Base-by-base conservation (phyloP, 2,888 invertebrate genomes). In the Deroplatys truncata region DNA sequence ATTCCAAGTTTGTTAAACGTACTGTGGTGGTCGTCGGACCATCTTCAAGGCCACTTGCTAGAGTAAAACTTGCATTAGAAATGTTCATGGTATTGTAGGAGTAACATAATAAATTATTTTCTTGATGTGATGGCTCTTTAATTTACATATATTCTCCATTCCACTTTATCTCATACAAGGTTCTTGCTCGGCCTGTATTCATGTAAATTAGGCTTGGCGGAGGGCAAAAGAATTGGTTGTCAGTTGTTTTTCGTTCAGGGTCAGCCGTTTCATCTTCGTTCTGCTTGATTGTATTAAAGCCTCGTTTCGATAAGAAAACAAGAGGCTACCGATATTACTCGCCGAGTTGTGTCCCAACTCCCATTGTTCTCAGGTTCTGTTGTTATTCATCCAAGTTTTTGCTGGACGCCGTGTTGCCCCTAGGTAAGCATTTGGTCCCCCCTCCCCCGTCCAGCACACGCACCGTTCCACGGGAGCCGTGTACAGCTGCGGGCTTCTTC, bases 381-480 rank as follows among this genome's bases (percentile, higher is more conserved):
- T n/a, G 28, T 49, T 85, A 85, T 85, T 49, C 85, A 85, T 85
- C 49, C 85, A 28, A 85, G 85, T 85, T 85, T 85, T 85, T 85
- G 85, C 49, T 43, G 84, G 85, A 85, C 35, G 25, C 20, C 43
- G 84, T 35, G 28, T 28, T 49, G 85, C 85, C 85, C 28, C 28
- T 20, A 49, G 85, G 85, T 49, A 49, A 29, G 84, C 84, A 84
- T 72, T 72, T 2, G 56, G 15, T 7, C 56, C 56, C 56, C 25
- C 56, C 20, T 5, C 56, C 56, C 25, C 56, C 5, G 5, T 5
- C 20, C 56, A 4, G 56, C 56, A 72, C 56, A 72, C 56, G 56
- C 56, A 56, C 20, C 56, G 20, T 56, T 56, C 56, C 56, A 20
- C 56, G 56, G 56, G 56, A 72, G 56, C 56, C 20, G 20, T 20